Evolutionary conservation across 2,888 invertebrate species (phyloP), one percentile per base, ranked within the genome.

Genomic region (Andrena trimmerana): DNA sequence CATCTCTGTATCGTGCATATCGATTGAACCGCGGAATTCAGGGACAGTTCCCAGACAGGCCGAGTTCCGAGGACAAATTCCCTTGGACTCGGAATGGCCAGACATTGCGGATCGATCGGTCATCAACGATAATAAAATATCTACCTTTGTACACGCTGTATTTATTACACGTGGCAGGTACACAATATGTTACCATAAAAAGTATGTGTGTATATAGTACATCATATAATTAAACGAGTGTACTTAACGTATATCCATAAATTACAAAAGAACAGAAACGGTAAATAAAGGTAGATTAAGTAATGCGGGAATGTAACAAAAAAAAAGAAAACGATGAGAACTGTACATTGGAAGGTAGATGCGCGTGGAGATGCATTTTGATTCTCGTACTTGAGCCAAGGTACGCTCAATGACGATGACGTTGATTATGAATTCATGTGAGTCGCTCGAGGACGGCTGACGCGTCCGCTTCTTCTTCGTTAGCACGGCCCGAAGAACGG

Each of bases 341-440:
- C 84, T 87, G 88, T 87, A 87, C 87, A 87, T 82, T 68, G 74
- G 63, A 80, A 74, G 68, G 75, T 63, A 86, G 84, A 83, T 85
- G 83, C 75, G 63, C 83, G 84, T 69, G 78, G 75, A 80, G 84
- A 83, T 79, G 74, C 69, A 83, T 87, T 82, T 87, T 87, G 81
- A 87, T 87, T 87, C 75, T 87, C 78, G 68, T 73, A 78, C 63
- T 87, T 85, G 74, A 77, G 67, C 73, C 76, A 65, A 67, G 83
- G 72, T 72, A 71, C 77, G 62, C 77, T 78, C 78, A 76, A 77
- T 82, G 80, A 84, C 66, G 82, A 87, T 83, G 83, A 81, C 75
- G 67, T 75, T 77, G 87, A 87, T 81, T 80, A 78, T 81, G 81
- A 81, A 81, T 76, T 81, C 78, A 76, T 60, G 20, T 50, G 75